A percentile compares a stretch with the other conserved stretches of the same genome.
Conservation (phyloP, 2,888 invertebrate species). For the Drosophila tripunctata region DNA sequence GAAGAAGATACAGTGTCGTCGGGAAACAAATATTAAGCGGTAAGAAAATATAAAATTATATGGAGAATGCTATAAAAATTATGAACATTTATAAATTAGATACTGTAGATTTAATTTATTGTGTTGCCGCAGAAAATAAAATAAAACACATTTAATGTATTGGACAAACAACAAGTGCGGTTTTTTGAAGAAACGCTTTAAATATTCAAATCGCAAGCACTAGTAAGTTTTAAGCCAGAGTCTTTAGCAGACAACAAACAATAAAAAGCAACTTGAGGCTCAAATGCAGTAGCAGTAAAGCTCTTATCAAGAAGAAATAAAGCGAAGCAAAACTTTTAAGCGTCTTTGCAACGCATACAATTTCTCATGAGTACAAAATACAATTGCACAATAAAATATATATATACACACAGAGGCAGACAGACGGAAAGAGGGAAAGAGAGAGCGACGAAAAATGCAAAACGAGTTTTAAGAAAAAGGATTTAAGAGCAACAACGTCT, state of each 20-base stretch:
- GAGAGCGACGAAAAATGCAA: slow-evolving; percentile 42
- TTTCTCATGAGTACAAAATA: slow-evolving; percentile 75
- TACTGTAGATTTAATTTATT: too few species aligned
- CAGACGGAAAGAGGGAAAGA: not conserved
- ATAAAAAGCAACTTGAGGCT: slow-evolving; percentile 54
- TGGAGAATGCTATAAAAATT: too few species aligned
- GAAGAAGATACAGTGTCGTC: not conserved
- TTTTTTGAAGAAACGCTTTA: slow-evolving; percentile 29
- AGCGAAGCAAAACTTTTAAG: slow-evolving; percentile 69
- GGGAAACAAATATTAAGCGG: not conserved
- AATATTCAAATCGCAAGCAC: slow-evolving; percentile 56
- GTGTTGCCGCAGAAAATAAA: too few species aligned
- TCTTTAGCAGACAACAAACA: slow-evolving; percentile 47
- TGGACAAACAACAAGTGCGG: not conserved
- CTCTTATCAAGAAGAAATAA: slow-evolving; percentile 67
- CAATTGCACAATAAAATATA: slow-evolving; percentile 73
- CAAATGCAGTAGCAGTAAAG: slow-evolving; percentile 54
- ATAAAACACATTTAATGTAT: slow-evolving; percentile 9
- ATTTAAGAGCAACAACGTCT: slow-evolving; percentile 56
- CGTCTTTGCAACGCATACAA: slow-evolving; percentile 75
- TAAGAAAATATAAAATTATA: not conserved
- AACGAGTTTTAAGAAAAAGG: slow-evolving; percentile 66
- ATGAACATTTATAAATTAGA: too few species aligned
- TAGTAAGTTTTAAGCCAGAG: slow-evolving; percentile 60
- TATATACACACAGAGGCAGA: slow-evolving; percentile 2